A percentile compares a stretch with the other conserved stretches of the same genome.
These are phyloP conservation scores for Punctoribates punctum DNA, from an alignment of 2,888 invertebrate species.

Conservation along the genomic window DNA sequence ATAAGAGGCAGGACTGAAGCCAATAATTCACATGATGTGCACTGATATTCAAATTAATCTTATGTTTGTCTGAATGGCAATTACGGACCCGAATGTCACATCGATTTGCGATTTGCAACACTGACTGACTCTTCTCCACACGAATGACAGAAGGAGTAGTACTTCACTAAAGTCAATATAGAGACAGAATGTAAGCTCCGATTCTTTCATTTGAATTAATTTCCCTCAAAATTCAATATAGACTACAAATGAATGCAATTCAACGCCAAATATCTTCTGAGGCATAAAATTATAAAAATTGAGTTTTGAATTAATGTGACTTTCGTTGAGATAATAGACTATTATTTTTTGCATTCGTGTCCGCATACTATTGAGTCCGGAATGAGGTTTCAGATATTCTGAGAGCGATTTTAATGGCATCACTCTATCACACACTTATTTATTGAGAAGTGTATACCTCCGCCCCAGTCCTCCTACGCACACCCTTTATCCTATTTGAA, in stretches of 20 bases:
- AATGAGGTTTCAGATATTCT: neutral
- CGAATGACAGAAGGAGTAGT: neutral
- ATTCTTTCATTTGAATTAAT: constrained; percentile 21
- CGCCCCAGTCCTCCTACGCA: constrained; percentile 25
- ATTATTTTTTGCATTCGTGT: neutral
- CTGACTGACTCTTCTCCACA: too few species aligned
- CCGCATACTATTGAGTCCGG: neutral
- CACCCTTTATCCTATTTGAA: constrained; percentile 24
- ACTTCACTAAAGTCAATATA: neutral
- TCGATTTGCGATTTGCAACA: constrained; percentile 14
- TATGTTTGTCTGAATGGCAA: neutral
- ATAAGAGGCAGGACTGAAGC: neutral
- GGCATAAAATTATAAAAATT: constrained; percentile 18
- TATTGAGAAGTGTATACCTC: neutral
- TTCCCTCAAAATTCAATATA: neutral
- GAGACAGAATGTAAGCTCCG: neutral
- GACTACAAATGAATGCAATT: neutral
- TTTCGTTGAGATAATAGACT: neutral
- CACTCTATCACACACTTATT: too few species aligned
- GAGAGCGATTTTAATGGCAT: constrained; percentile 3
- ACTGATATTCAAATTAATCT: neutral
- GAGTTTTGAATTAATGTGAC: constrained; percentile 1
- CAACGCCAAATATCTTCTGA: neutral
- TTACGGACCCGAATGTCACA: neutral
- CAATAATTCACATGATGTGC: neutral